Percentiles rank a stretch among this genome's conserved stretches.
These are phyloP conservation scores for Peromyscus attwateri DNA, from an alignment of 2,797 vertebrate species.

Conservation along the genomic window DNA sequence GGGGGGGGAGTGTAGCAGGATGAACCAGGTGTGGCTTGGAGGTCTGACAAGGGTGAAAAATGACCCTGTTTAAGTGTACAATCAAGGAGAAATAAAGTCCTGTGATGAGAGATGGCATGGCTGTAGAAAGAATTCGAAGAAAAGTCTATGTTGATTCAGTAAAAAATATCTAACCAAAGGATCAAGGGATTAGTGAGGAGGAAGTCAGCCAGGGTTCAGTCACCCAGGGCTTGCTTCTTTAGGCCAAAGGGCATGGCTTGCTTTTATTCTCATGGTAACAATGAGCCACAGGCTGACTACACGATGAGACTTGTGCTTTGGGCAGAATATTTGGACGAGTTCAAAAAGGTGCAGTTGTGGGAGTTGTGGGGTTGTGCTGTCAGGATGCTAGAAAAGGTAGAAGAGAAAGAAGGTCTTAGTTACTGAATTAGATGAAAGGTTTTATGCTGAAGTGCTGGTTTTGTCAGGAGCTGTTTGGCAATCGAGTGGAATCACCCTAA, in stretches of 20 bases:
- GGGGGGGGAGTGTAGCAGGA: neutral
- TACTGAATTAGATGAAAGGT: neutral
- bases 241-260: neutral
- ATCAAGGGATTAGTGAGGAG: neutral
- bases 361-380: rapidly evolving
- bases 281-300: neutral
- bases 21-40: neutral
- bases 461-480: neutral
- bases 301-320: neutral
- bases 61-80: neutral
- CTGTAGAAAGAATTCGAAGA: neutral
- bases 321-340: neutral
- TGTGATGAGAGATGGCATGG: rapidly evolving
- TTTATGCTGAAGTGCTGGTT: neutral
- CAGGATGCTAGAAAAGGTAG: rapidly evolving
- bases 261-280: neutral
- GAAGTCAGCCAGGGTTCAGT: rapidly evolving
- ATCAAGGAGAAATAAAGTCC: neutral
- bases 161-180: neutral
- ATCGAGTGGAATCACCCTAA: neutral
- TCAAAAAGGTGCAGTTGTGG: neutral
- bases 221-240: neutral
- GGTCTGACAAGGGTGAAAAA: neutral
- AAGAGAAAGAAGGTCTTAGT: neutral
- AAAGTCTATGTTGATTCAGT: rapidly evolving